These are phyloP conservation scores for Miichthys miiuy DNA, from an alignment of 2,797 vertebrate genomes.

Conservation along the genomic window DNA sequence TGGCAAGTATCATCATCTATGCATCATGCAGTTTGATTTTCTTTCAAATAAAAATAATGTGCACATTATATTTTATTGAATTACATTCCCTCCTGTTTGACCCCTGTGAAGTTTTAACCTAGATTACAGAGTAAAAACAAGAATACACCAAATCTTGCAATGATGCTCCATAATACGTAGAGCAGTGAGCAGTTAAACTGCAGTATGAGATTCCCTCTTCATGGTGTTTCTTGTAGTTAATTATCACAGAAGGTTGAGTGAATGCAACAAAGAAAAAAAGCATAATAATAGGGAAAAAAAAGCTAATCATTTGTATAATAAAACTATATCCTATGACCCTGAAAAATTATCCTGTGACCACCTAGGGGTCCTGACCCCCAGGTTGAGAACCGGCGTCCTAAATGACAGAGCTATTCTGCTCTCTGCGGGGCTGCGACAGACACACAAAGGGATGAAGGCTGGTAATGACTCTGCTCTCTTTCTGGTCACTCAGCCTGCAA, in stretches of 20 bases:
- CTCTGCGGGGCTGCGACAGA: constrained; percentile 71
- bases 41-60: no score
- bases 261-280: not conserved
- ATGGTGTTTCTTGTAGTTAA: not conserved
- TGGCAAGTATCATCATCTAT: not conserved
- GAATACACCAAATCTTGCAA: not conserved
- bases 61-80: no score
- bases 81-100: no score
- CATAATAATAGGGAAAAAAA: not conserved
- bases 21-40: no score
- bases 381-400: constrained; percentile 50
- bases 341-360: constrained; percentile 56
- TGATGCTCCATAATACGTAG: not conserved
- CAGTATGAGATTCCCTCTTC: not conserved
- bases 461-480: constrained; percentile 76
- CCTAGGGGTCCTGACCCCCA: constrained; percentile 52
- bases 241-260: not conserved
- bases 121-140: not conserved
- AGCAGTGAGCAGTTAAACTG: not conserved
- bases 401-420: constrained; percentile 73
- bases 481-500: constrained; percentile 78
- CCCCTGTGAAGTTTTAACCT: not conserved
- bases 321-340: constrained; percentile 45
- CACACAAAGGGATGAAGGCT: constrained; percentile 72
- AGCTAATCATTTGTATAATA: constrained; percentile 20